phyloP scores from a whole-genome alignment of 2,113 vertebrate species.

The Dasyornis broadbenti region DNA sequence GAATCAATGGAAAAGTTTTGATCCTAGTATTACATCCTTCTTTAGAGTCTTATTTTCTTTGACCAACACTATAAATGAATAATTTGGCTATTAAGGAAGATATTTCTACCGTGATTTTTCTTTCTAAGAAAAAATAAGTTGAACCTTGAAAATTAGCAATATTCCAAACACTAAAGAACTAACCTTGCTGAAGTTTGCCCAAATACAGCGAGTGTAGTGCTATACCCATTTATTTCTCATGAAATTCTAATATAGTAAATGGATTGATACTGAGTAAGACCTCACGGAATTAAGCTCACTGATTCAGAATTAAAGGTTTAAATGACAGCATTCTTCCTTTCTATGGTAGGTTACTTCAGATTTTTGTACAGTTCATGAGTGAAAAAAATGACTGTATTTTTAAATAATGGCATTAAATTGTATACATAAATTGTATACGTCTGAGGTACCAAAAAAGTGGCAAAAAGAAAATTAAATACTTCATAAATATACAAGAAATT shows the following conservation, averaged over 20 bases:
- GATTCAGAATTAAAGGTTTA: background rate
- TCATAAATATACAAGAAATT: background rate
- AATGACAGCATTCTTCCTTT: background rate
- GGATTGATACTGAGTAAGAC: background rate
- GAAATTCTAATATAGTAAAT: background rate
- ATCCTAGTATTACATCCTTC: background rate
- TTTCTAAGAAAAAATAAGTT: background rate
- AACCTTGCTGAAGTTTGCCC: background rate
- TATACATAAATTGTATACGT: background rate
- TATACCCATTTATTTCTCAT: background rate
- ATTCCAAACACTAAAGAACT: background rate
- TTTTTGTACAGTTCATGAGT: background rate
- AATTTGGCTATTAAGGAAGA: background rate
- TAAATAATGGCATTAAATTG: background rate
- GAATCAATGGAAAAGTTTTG: background rate
- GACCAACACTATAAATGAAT: background rate
- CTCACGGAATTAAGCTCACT: background rate
- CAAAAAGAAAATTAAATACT: background rate
- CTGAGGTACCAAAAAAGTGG: background rate
- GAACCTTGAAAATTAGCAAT: background rate
- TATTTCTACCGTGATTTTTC: background rate
- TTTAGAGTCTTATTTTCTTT: background rate
- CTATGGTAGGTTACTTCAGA: background rate
- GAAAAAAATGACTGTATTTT: background rate
- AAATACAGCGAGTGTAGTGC: background rate